Conservation (phyloP, 2,888 invertebrate species). For the Poecilus cupreus region DNA sequence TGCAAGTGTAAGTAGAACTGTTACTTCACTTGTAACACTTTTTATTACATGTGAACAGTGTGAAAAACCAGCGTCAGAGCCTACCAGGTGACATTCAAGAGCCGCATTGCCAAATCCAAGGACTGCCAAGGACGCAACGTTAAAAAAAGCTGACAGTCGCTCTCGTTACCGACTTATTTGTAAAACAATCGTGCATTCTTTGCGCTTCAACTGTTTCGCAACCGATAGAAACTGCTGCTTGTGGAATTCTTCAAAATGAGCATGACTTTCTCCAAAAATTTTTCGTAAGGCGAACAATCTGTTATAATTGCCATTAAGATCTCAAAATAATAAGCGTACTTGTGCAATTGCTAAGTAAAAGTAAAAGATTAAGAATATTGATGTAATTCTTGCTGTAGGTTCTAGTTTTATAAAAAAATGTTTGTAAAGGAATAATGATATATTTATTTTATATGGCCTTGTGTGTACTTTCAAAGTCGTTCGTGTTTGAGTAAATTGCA, state of each 20-base stretch:
- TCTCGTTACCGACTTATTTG: constrained; percentile 49
- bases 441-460: constrained; percentile 20
- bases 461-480: constrained; percentile 26
- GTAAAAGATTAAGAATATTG: background rate
- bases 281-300: constrained; percentile 18
- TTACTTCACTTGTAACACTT: constrained; percentile 40
- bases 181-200: constrained; percentile 54
- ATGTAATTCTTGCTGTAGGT: background rate
- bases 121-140: constrained; percentile 56
- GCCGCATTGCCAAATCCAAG: constrained; percentile 56
- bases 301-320: constrained; percentile 23
- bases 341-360: constrained; percentile 15
- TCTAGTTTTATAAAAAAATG: constrained; percentile 1
- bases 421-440: background rate
- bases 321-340: background rate
- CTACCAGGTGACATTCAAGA: constrained; percentile 54
- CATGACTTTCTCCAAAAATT: constrained; percentile 34
- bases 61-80: background rate
- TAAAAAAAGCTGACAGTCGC: constrained; percentile 56
- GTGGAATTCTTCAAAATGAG: constrained; percentile 10
- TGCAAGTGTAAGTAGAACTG: background rate
- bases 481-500: constrained; percentile 19
- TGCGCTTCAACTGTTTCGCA: constrained; percentile 43
- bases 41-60: constrained; percentile 10
- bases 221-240: constrained; percentile 25